Conservation (phyloP, 2,888 invertebrate species). For the Chrysomela aeneicollis region DNA sequence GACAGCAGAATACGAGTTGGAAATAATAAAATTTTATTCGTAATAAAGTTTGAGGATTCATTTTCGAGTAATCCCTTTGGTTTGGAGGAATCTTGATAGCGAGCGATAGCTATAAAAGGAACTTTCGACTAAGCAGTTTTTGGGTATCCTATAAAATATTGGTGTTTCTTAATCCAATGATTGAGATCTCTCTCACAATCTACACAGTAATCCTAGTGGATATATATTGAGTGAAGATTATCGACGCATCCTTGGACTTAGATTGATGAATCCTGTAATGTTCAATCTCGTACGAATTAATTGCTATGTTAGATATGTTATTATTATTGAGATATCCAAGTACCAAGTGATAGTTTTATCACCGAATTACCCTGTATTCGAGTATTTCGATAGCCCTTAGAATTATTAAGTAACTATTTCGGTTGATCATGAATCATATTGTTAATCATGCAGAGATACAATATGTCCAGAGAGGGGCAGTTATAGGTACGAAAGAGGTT, state of each 20-base stretch:
- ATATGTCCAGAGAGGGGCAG: too few species aligned
- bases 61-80: conserved; percentile 21
- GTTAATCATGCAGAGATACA: too few species aligned
- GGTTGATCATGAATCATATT: too few species aligned
- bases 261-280: background rate
- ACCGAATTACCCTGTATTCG: too few species aligned
- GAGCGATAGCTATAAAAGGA: background rate
- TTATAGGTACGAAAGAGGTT: too few species aligned
- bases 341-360: too few species aligned
- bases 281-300: too few species aligned
- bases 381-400: too few species aligned
- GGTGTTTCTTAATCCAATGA: conserved; percentile 15
- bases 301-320: too few species aligned
- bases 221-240: background rate
- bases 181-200: background rate
- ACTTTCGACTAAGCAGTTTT: conserved; percentile 18
- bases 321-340: too few species aligned
- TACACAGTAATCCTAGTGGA: background rate
- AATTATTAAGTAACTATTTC: too few species aligned
- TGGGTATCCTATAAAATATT: conserved; percentile 13
- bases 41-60: conserved; percentile 24
- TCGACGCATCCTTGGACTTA: background rate
- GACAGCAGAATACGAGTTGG: conserved; percentile 9
- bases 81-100: conserved; percentile 11
- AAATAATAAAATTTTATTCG: conserved; percentile 22